Percentiles rank a stretch among this genome's conserved stretches.
Conservation (phyloP, 30 jellyfish, hydroid and myxozoan species). For the Mastigias papua region DNA sequence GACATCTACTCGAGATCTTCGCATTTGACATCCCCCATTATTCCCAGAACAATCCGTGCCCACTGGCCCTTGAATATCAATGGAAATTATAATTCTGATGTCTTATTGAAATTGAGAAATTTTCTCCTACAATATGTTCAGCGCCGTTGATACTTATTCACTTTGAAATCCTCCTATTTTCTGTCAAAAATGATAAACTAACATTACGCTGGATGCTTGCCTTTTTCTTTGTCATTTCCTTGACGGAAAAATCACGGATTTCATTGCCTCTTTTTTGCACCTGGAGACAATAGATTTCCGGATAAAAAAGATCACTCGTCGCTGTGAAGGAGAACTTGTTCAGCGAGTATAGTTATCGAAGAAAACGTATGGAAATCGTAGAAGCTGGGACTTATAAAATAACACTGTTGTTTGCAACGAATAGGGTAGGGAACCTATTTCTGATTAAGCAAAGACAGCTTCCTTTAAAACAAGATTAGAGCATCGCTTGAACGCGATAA, state of each 20-base stretch:
- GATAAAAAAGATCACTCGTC: background rate
- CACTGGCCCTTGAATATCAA: background rate
- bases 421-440: too few species aligned
- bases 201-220: background rate
- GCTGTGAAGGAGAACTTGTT: background rate
- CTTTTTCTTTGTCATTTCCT: background rate
- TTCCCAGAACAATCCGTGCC: conserved; percentile 6
- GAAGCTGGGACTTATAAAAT: too few species aligned
- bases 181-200: background rate
- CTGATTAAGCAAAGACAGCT: too few species aligned
- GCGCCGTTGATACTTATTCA: background rate
- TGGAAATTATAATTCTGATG: background rate
- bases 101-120: too few species aligned
- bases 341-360: background rate
- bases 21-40: background rate
- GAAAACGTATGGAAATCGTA: background rate
- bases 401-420: too few species aligned
- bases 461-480: too few species aligned
- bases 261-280: background rate
- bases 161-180: background rate
- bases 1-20: background rate
- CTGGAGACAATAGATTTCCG: background rate
- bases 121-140: background rate
- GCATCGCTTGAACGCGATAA: too few species aligned
- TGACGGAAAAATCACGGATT: background rate